Conservation (phyloP, 2,797 vertebrate genomes). For the Merluccius polli region DNA sequence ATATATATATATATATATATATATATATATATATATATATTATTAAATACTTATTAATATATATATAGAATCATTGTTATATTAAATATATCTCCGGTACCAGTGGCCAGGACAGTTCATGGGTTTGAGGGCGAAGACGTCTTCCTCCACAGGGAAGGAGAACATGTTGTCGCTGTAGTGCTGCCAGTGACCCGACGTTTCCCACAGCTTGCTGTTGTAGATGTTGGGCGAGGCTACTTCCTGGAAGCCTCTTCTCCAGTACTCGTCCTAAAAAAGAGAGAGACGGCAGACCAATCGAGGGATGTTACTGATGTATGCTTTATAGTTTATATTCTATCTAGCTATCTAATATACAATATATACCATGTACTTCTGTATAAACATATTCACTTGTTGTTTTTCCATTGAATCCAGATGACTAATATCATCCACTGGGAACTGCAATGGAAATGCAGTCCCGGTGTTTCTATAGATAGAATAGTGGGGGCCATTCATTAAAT, state of each 20-base stretch:
- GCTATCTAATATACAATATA: too few relatives aligned
- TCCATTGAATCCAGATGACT: not conserved
- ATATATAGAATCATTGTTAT: not conserved
- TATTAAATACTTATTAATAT: too few relatives aligned
- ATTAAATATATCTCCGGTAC: constrained; percentile 33
- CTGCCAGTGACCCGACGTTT: constrained; percentile 92
- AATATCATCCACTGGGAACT: not conserved
- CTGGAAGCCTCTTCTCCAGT: constrained; percentile 81
- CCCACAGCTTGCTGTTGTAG: constrained; percentile 93
- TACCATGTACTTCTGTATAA: too few relatives aligned
- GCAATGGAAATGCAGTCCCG: not conserved
- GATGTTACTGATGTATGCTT: not conserved
- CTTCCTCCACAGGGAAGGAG: constrained; percentile 88
- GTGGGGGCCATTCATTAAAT: not conserved
- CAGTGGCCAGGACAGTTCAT: constrained; percentile 98
- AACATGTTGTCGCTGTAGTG: constrained; percentile 95
- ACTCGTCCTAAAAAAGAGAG: constrained; percentile 78
- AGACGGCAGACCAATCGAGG: constrained; percentile 9
- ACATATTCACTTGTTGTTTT: not conserved
- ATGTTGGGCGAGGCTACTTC: constrained; percentile 92
- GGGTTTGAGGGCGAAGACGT: constrained; percentile 90
- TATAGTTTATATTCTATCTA: not conserved
- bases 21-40: too few relatives aligned
- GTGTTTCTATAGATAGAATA: not conserved
- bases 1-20: too few relatives aligned